phyloP scores from a whole-genome alignment of 2,797 vertebrate species.

The Sebastiscus tertius region DNA sequence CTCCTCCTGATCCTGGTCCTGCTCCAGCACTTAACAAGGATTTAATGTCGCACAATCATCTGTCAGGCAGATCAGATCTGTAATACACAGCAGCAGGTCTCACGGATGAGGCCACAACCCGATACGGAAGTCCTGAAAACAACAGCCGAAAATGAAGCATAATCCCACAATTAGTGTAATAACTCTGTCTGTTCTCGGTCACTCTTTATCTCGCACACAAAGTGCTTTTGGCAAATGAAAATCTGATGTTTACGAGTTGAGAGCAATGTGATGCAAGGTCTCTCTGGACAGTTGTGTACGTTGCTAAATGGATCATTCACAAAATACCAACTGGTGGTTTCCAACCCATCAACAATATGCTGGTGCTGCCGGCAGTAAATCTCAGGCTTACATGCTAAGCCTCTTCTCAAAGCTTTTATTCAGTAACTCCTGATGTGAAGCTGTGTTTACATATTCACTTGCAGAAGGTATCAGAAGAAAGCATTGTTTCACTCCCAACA shows the following conservation, averaged over 20 bases:
- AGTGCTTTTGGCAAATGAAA: conserved; percentile 37
- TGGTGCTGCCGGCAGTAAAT: conserved; percentile 14
- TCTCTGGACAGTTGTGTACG: conserved; percentile 26
- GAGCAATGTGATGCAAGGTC: not conserved
- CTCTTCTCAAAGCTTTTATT: conserved; percentile 23
- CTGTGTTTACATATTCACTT: not conserved
- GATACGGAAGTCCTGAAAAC: conserved; percentile 54
- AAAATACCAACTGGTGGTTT: conserved; percentile 38
- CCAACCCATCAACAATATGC: not conserved
- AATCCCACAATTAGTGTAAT: conserved; percentile 77
- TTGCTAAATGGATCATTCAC: conserved; percentile 44
- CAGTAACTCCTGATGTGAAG: not conserved
- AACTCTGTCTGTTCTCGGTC: conserved; percentile 33
- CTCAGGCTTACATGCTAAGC: conserved; percentile 3
- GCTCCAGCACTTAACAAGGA: conserved; percentile 80
- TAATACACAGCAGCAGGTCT: conserved; percentile 71
- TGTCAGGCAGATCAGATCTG: conserved; percentile 68
- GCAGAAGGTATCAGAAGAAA: not conserved
- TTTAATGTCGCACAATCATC: conserved; percentile 73
- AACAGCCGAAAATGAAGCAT: conserved; percentile 55
- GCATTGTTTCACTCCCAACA: not conserved
- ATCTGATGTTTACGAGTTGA: conserved; percentile 23
- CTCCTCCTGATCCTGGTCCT: conserved; percentile 48
- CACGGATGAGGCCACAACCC: conserved; percentile 35
- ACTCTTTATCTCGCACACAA: conserved; percentile 2